Evolutionary conservation across 2,113 vertebrate genomes (phyloP).

Genomic region (Triplophysa rosa): DNA sequence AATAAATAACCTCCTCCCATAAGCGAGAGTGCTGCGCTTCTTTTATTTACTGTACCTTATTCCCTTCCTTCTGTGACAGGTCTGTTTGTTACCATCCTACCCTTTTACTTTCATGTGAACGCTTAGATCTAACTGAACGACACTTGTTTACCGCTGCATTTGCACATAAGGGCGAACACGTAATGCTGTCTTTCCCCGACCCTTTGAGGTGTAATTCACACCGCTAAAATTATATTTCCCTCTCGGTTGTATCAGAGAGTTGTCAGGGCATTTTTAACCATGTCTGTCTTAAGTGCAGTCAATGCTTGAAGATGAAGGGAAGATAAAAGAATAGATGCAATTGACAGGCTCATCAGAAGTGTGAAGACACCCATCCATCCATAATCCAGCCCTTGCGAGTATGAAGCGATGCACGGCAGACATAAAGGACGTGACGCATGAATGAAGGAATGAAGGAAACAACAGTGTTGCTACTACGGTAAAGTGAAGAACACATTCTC

Average conservation of each 20-base stretch:
- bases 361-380: not conserved
- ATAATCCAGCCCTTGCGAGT: not conserved
- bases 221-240: conserved; percentile 34
- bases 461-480: not conserved
- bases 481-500: not conserved
- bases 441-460: not conserved
- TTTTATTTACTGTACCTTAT: conserved; percentile 39
- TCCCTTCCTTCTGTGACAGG: conserved; percentile 48
- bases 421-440: not conserved
- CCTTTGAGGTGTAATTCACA: conserved; percentile 40
- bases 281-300: not conserved
- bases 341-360: not conserved
- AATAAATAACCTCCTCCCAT: conserved; percentile 44
- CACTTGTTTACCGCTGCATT: conserved; percentile 40
- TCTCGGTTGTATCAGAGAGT: conserved; percentile 23
- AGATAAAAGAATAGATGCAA: conserved; percentile 14
- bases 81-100: conserved; percentile 42
- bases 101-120: conserved; percentile 41
- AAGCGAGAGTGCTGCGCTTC: conserved; percentile 17
- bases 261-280: not conserved
- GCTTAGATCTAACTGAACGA: conserved; percentile 25
- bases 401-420: not conserved
- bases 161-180: not conserved
- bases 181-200: conserved; percentile 38
- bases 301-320: not conserved